These are phyloP conservation scores for Tetragonula carbonaria DNA, from an alignment of 2,888 invertebrate genomes.

Conservation along the genomic window DNA sequence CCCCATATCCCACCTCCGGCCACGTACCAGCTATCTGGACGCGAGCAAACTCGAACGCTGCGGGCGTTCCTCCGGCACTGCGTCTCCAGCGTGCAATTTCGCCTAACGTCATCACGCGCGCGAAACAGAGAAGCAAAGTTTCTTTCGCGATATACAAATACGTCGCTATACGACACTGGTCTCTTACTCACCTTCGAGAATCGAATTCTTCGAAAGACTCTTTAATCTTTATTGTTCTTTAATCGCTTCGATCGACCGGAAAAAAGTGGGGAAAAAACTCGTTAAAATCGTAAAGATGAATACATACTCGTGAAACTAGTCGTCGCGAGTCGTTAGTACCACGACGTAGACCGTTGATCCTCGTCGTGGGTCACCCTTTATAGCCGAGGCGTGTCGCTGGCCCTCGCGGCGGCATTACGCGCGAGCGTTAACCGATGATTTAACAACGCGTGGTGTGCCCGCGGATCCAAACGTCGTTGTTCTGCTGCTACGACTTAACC, in stretches of 20 bases:
- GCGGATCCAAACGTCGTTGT: constrained; percentile 52
- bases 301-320: neutral
- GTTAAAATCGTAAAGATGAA: neutral
- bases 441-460: constrained; percentile 64
- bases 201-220: neutral
- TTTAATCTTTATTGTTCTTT: rapidly evolving
- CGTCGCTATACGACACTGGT: neutral
- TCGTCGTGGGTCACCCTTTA: constrained; percentile 73
- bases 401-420: constrained; percentile 74
- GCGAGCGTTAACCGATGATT: constrained; percentile 75
- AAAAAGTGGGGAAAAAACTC: neutral
- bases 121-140: neutral
- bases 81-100: constrained; percentile 72
- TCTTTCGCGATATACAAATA: neutral
- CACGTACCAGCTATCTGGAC: neutral
- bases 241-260: neutral
- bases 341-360: neutral
- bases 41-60: constrained; percentile 15
- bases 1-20: neutral
- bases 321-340: neutral
- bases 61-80: constrained; percentile 15
- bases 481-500: constrained; percentile 58
- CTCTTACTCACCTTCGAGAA: neutral
- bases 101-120: constrained; percentile 47
- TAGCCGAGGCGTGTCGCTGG: constrained; percentile 79